Evolutionary conservation across 2,113 vertebrate species (phyloP).

Genomic region (Blennius ocellaris): DNA sequence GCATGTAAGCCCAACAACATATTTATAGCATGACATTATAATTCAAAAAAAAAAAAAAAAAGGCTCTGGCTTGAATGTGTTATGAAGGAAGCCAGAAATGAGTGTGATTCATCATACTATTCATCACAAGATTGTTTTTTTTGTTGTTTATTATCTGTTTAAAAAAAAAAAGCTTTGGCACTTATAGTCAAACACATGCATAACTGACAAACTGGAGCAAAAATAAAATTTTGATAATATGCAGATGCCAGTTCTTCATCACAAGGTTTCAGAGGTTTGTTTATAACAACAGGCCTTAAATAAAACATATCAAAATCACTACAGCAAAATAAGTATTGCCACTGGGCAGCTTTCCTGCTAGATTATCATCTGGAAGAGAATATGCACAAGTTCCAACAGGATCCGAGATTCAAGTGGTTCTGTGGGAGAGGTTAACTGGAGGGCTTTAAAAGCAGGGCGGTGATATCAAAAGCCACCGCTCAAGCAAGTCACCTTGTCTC

Average conservation of each 20-base stretch:
- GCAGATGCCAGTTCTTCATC: background rate
- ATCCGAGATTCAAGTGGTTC: slow-evolving; percentile 30
- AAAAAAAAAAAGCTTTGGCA: slow-evolving; percentile 14
- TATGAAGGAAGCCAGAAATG: slow-evolving; percentile 1
- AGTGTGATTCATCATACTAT: background rate
- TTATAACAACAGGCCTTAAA: background rate
- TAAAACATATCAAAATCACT: background rate
- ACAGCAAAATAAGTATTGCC: too few relatives aligned
- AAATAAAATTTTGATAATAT: background rate
- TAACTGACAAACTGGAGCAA: background rate
- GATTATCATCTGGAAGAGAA: slow-evolving; percentile 1
- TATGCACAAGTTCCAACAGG: background rate
- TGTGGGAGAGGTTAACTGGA: slow-evolving; percentile 42
- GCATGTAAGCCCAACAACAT: slow-evolving; percentile 9
- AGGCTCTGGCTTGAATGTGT: background rate
- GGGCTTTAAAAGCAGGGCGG: slow-evolving; percentile 31
- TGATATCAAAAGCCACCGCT: slow-evolving; percentile 28
- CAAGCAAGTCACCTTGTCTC: slow-evolving; percentile 39
- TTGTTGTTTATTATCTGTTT: background rate
- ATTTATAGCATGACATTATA: slow-evolving; percentile 6
- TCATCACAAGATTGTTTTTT: background rate
- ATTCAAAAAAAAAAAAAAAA: slow-evolving; percentile 32
- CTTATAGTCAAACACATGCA: background rate
- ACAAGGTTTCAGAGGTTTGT: background rate
- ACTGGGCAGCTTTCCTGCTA: background rate